These are phyloP conservation scores for Gymnogyps californianus DNA, from an alignment of 2,113 vertebrate species.

Conservation along the genomic window DNA sequence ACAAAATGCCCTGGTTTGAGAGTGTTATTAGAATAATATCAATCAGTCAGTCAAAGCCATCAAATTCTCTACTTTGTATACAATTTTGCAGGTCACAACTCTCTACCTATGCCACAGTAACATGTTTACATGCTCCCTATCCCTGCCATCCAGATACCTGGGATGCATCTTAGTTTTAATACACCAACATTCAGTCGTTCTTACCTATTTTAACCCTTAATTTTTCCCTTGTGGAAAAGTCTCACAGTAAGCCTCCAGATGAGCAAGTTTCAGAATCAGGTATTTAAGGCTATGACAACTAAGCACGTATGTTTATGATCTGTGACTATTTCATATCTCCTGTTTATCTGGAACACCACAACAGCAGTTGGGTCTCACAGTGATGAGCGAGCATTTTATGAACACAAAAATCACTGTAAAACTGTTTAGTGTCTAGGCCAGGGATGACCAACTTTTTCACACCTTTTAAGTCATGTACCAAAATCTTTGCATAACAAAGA, in stretches of 20 bases:
- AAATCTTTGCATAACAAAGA: background rate
- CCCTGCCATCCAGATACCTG: background rate
- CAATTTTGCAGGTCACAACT: background rate
- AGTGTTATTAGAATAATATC: background rate
- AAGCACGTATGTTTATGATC: background rate
- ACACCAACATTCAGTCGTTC: background rate
- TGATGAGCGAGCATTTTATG: background rate
- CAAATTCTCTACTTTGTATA: background rate
- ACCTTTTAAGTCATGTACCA: background rate
- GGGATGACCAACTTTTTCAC: background rate
- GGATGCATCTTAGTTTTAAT: background rate
- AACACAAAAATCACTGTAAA: background rate
- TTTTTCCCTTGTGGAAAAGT: background rate
- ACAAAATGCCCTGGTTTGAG: background rate
- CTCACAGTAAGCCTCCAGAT: background rate
- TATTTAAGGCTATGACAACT: background rate
- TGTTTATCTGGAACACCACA: background rate
- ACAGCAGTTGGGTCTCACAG: accelerated
- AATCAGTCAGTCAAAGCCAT: background rate
- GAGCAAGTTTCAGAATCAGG: background rate
- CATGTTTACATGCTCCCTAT: background rate
- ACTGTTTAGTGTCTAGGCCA: background rate
- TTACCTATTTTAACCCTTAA: background rate
- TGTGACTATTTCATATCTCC: background rate
- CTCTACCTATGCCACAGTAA: background rate